These are phyloP conservation scores for Brachystomella parvula DNA, from an alignment of 1,140 invertebrate species.

Conservation along the genomic window DNA sequence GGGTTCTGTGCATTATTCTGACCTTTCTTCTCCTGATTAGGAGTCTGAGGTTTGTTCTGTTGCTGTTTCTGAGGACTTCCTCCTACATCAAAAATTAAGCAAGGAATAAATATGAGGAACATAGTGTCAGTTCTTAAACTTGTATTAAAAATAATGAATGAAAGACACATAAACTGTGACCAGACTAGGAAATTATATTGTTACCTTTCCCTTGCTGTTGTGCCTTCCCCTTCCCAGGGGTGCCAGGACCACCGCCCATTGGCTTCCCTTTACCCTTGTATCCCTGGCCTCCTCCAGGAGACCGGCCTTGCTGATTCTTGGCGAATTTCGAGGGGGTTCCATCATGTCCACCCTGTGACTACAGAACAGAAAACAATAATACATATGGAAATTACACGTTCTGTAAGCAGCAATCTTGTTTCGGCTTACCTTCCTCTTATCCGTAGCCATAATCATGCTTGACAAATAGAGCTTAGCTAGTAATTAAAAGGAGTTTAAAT, in stretches of 20 bases:
- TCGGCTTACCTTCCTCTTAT: not conserved
- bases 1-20: not conserved
- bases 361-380: not conserved
- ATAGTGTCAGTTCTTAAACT: not conserved
- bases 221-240: too few relatives aligned
- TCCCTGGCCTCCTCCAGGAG: not conserved
- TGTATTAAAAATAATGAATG: not conserved
- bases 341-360: not conserved
- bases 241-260: not conserved
- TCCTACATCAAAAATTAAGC: not conserved
- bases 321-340: slow-evolving; percentile 1
- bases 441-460: not conserved
- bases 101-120: too few relatives aligned
- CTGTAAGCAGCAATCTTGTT: not conserved
- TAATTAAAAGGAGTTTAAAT: not conserved
- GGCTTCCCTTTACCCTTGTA: not conserved
- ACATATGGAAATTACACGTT: not conserved
- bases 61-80: slow-evolving; percentile 1
- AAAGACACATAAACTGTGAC: not conserved
- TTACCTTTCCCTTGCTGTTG: slow-evolving; percentile 3
- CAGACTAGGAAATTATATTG: not conserved
- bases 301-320: slow-evolving; percentile 6
- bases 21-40: not conserved
- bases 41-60: not conserved
- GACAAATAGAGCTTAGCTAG: not conserved